These are phyloP conservation scores for Frieseomelitta varia DNA, from an alignment of 1,140 invertebrate species.

Conservation along the genomic window DNA sequence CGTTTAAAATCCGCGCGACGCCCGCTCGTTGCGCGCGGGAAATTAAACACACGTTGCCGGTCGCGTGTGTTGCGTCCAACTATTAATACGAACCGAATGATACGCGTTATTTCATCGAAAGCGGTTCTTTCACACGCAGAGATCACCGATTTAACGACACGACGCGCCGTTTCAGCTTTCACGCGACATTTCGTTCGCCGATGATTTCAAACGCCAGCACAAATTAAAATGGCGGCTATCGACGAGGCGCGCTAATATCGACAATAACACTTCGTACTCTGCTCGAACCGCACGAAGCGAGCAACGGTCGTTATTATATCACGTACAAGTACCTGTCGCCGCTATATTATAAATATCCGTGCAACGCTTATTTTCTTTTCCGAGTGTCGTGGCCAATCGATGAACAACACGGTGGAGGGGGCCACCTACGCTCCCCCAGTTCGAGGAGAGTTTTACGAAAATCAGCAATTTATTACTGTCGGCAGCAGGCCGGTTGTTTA, in stretches of 20 bases:
- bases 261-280: too few species aligned
- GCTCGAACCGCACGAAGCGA: neutral
- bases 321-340: neutral
- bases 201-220: neutral
- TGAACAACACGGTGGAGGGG: neutral
- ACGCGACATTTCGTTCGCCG: neutral
- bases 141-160: neutral
- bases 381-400: neutral
- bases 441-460: neutral
- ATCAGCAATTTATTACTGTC: neutral
- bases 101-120: constrained; percentile 4
- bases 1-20: neutral
- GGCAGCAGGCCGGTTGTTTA: neutral
- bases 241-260: neutral
- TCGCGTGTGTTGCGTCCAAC: too few species aligned
- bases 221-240: neutral
- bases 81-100: constrained; percentile 1
- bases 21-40: neutral
- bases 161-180: neutral
- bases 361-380: neutral
- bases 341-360: neutral
- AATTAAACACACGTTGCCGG: neutral
- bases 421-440: too few species aligned
- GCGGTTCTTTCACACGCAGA: neutral
- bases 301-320: neutral